A percentile compares a stretch with the other conserved stretches of the same genome.
These are phyloP conservation scores for Nibea albiflora DNA, from an alignment of 2,113 vertebrate genomes.

Conservation along the genomic window DNA sequence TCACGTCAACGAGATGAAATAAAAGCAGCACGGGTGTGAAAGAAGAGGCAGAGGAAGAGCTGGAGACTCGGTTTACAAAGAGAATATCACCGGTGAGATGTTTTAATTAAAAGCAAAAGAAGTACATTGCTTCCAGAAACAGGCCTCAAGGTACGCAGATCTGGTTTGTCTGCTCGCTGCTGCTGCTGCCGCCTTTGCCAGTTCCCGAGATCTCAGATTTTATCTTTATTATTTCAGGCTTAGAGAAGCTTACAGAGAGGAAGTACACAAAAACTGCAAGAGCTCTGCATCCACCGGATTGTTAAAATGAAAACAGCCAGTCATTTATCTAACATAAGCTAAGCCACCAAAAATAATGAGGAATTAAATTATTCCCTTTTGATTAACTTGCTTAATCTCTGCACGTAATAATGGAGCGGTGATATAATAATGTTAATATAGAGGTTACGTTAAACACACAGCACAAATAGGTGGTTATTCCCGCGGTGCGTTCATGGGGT, in stretches of 20 bases:
- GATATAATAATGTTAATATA: not conserved
- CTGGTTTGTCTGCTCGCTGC: not conserved
- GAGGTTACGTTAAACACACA: not conserved
- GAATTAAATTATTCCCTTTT: not conserved
- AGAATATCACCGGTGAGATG: not conserved
- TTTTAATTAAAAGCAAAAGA: not conserved
- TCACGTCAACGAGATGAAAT: not conserved
- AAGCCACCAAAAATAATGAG: constrained; percentile 9
- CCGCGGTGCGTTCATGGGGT: not conserved
- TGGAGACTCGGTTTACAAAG: not conserved
- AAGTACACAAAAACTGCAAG: constrained; percentile 2
- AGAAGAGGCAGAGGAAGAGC: not conserved
- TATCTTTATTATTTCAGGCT: constrained; percentile 23
- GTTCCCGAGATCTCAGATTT: not conserved
- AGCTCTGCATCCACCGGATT: too few relatives aligned
- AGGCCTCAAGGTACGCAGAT: constrained; percentile 9
- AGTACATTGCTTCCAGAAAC: not conserved
- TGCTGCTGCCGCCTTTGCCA: not conserved
- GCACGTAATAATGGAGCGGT: not conserved
- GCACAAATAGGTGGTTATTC: constrained; percentile 2
- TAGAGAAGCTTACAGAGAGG: constrained; percentile 14
- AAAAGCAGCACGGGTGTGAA: too few relatives aligned
- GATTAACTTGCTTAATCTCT: constrained; percentile 19
- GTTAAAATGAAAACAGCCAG: not conserved
- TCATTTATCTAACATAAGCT: not conserved